Conservation (phyloP, 1,140 invertebrate genomes). For the Maniola jurtina region DNA sequence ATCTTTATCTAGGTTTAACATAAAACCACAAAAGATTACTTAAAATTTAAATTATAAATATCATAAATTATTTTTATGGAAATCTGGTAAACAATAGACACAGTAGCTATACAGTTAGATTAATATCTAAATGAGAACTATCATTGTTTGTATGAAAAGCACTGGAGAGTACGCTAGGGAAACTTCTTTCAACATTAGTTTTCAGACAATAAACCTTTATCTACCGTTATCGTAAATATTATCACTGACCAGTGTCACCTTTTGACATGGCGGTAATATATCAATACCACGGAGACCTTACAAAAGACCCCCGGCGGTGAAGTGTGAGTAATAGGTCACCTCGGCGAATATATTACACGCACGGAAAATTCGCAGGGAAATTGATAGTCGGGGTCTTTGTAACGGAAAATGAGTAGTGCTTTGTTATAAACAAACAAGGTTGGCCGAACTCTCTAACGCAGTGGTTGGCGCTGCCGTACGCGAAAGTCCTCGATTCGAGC, state of each 20-base stretch:
- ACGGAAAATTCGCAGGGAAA: conserved; percentile 24
- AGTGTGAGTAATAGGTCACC: conserved; percentile 31
- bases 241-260: conserved; percentile 25
- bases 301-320: conserved; percentile 29
- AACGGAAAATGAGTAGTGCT: conserved; percentile 5
- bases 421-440: conserved; percentile 5
- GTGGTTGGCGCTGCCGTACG: too few relatives aligned
- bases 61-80: too few relatives aligned
- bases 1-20: too few relatives aligned
- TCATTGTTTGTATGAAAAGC: too few relatives aligned
- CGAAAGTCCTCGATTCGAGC: too few relatives aligned
- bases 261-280: conserved; percentile 33
- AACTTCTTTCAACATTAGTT: background rate
- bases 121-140: too few relatives aligned
- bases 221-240: conserved; percentile 7
- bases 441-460: too few relatives aligned
- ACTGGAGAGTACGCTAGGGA: background rate
- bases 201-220: conserved; percentile 9
- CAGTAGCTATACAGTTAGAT: too few relatives aligned
- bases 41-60: too few relatives aligned
- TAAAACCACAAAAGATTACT: too few relatives aligned
- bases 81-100: too few relatives aligned
- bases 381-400: conserved; percentile 21
- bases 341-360: conserved; percentile 30
- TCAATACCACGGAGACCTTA: conserved; percentile 25